These are phyloP conservation scores for Aspidiotus destructor DNA, from an alignment of 2,888 invertebrate genomes.

Conservation along the genomic window DNA sequence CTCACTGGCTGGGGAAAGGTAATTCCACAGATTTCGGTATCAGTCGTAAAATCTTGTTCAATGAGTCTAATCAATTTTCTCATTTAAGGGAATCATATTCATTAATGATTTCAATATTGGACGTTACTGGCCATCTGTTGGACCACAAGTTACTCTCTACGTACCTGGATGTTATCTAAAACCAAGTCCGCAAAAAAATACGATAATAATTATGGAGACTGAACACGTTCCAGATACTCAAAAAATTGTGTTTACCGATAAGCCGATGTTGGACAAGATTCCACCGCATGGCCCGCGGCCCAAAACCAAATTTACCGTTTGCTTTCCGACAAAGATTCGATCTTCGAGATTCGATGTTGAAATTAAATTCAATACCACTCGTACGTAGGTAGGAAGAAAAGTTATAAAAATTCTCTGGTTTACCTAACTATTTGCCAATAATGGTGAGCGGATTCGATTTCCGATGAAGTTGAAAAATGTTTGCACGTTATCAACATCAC, in stretches of 20 bases:
- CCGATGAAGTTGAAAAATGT: no score
- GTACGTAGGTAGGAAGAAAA: no score
- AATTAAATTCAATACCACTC: no score
- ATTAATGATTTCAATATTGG: conserved; percentile 40
- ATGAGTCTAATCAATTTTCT: background rate
- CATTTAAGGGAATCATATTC: conserved; percentile 38
- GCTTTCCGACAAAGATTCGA: no score
- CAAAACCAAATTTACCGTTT: no score
- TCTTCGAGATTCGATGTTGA: no score
- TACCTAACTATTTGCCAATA: no score
- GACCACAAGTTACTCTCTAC: conserved; percentile 39
- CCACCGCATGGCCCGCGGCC: background rate
- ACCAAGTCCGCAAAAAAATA: conserved; percentile 37
- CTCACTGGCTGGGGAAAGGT: conserved; percentile 40
- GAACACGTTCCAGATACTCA: conserved; percentile 26
- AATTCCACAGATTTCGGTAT: conserved; percentile 7
- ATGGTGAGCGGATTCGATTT: no score
- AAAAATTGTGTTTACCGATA: background rate
- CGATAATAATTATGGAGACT: conserved; percentile 38
- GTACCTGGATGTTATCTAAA: conserved; percentile 37
- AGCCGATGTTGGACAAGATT: background rate
- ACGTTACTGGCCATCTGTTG: conserved; percentile 39
- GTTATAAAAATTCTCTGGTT: no score
- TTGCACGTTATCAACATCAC: no score
- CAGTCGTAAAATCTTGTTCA: background rate